Evolutionary conservation across 2,888 invertebrate genomes (phyloP).

Genomic region (Yponomeuta plumbellus): DNA sequence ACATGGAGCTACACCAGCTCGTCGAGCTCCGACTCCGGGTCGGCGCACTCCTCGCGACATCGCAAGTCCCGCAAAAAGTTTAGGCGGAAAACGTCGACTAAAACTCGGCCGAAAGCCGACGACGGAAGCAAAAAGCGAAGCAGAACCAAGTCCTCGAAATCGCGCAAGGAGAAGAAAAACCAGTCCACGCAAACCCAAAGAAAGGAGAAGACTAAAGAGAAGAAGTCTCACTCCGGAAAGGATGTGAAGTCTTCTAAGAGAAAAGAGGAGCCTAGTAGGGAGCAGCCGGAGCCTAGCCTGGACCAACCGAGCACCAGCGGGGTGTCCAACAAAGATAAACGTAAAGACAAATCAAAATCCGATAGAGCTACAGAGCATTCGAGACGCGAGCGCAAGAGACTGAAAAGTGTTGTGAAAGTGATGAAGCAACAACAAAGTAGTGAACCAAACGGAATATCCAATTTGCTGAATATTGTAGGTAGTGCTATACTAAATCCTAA

Average conservation of each 20-base stretch:
- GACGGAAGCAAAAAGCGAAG: slow-evolving; percentile 18
- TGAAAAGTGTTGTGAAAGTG: slow-evolving; percentile 62
- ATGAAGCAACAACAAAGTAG: slow-evolving; percentile 39
- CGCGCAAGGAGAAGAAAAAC: slow-evolving; percentile 28
- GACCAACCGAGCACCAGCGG: slow-evolving; percentile 31
- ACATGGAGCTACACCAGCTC: not conserved
- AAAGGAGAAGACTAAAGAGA: slow-evolving; percentile 39
- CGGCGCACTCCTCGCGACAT: not conserved
- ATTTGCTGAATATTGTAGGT: slow-evolving; percentile 23
- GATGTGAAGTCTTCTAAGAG: slow-evolving; percentile 47
- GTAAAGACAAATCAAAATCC: slow-evolving; percentile 6
- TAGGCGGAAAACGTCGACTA: not conserved
- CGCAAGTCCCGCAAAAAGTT: slow-evolving; percentile 24
- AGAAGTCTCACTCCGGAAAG: slow-evolving; percentile 44
- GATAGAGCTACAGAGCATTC: slow-evolving; percentile 21
- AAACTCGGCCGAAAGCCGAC: not conserved
- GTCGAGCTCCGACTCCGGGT: slow-evolving; percentile 21
- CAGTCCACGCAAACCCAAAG: slow-evolving; percentile 22
- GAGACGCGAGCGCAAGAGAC: slow-evolving; percentile 50
- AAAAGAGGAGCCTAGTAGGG: not conserved
- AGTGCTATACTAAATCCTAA: slow-evolving; percentile 23
- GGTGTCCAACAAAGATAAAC: not conserved
- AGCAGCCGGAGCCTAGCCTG: not conserved
- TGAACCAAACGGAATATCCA: slow-evolving; percentile 33
- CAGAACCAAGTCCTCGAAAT: slow-evolving; percentile 33